Percentiles rank a stretch among this genome's conserved stretches.
These are phyloP conservation scores for Microvelia longipes DNA, from an alignment of 1,140 invertebrate genomes.

Conservation along the genomic window DNA sequence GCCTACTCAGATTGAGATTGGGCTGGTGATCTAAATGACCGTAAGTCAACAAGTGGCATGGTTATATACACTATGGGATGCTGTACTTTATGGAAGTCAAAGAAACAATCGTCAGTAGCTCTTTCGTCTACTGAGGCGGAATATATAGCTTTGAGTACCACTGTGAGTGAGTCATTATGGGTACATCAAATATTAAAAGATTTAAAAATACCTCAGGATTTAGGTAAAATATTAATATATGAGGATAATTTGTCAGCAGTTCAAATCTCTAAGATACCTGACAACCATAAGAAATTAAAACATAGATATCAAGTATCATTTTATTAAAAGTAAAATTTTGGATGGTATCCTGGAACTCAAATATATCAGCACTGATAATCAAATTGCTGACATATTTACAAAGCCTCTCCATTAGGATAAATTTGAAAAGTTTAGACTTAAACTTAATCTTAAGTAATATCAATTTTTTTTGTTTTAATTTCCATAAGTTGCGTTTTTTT, in stretches of 20 bases:
- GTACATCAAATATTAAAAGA: background rate
- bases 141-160: background rate
- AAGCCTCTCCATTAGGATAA: background rate
- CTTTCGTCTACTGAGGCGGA: background rate
- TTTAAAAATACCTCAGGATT: background rate
- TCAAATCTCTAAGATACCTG: background rate
- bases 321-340: background rate
- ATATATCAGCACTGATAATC: background rate
- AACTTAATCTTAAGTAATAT: background rate
- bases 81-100: background rate
- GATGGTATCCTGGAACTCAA: background rate
- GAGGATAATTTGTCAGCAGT: background rate
- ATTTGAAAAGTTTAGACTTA: background rate
- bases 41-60: background rate
- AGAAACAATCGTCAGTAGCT: conserved; percentile 3
- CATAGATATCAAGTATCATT: background rate
- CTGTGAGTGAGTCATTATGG: background rate
- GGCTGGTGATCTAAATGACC: background rate
- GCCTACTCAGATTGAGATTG: background rate
- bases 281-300: background rate
- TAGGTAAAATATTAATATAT: background rate
- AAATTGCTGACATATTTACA: background rate
- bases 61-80: background rate
- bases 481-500: no score
- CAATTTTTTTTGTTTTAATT: background rate